Conservation (phyloP, 2,797 vertebrate species). For the Mormyrus hasselquistii region DNA sequence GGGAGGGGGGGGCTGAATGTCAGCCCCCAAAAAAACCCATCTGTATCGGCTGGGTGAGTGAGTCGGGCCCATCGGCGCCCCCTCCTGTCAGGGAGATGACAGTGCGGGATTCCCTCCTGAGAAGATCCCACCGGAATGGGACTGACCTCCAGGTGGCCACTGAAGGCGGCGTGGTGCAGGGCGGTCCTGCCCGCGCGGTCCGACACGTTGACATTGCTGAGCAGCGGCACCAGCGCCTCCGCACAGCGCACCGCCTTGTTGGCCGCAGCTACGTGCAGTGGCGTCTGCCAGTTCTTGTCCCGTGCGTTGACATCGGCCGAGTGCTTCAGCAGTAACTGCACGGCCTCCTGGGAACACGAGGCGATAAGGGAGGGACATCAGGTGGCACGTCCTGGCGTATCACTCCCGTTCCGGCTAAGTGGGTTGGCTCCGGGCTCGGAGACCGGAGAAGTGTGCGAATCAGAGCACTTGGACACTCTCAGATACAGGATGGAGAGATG, state of each 20-base stretch:
- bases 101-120: not conserved
- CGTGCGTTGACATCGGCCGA: constrained; percentile 94
- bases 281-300: constrained; percentile 99
- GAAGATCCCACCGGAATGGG: not conserved
- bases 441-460: not conserved
- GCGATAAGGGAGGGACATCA: not conserved
- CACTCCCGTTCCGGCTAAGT: not conserved
- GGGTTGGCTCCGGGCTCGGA: not conserved
- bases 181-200: constrained; percentile 91
- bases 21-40: not conserved
- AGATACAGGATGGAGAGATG: not conserved
- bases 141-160: constrained; percentile 86
- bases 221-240: constrained; percentile 86
- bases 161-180: constrained; percentile 95
- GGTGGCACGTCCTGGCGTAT: not conserved
- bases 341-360: constrained; percentile 71
- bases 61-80: not conserved
- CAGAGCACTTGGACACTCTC: not conserved
- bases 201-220: constrained; percentile 95
- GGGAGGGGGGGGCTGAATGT: not conserved
- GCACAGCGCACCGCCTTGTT: constrained; percentile 95
- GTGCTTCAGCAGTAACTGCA: constrained; percentile 94
- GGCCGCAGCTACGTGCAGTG: constrained; percentile 89
- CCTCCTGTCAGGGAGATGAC: not conserved
- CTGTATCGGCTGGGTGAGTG: not conserved